These are phyloP conservation scores for Penelope pileata DNA, from an alignment of 2,113 vertebrate species.

Conservation along the genomic window DNA sequence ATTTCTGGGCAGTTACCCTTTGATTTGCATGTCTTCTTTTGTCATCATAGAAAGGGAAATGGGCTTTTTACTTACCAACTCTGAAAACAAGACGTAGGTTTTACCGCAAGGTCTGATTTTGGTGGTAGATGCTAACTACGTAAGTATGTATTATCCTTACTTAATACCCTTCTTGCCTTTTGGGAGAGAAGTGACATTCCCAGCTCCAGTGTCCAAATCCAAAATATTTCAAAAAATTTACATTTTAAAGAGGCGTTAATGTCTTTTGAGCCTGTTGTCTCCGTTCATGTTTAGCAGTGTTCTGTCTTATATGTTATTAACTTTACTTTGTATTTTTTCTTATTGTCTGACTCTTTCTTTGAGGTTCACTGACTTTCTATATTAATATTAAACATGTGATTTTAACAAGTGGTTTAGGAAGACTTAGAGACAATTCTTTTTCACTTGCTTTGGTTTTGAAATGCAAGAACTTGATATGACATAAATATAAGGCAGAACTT, in stretches of 20 bases:
- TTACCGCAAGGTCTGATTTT: background rate
- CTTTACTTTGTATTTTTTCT: background rate
- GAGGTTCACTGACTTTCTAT: background rate
- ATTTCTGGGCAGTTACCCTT: background rate
- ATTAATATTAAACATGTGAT: background rate
- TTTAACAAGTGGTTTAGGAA: background rate
- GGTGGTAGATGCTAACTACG: background rate
- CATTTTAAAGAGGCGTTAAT: background rate
- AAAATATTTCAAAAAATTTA: background rate
- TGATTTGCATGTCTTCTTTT: background rate
- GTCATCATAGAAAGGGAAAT: background rate
- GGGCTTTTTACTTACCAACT: background rate
- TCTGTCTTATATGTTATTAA: background rate
- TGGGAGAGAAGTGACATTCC: background rate
- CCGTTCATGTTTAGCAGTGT: background rate
- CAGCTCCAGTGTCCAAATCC: background rate
- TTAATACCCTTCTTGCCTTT: background rate
- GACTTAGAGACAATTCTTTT: background rate
- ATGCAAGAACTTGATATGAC: background rate
- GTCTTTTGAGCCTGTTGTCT: background rate
- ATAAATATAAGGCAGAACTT: background rate
- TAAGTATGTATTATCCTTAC: background rate
- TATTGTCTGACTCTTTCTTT: background rate
- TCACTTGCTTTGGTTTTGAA: conserved; percentile 10
- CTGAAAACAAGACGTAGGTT: background rate